These are phyloP conservation scores for Paradoxurus hermaphroditus DNA, from an alignment of 2,113 vertebrate species.

Conservation along the genomic window DNA sequence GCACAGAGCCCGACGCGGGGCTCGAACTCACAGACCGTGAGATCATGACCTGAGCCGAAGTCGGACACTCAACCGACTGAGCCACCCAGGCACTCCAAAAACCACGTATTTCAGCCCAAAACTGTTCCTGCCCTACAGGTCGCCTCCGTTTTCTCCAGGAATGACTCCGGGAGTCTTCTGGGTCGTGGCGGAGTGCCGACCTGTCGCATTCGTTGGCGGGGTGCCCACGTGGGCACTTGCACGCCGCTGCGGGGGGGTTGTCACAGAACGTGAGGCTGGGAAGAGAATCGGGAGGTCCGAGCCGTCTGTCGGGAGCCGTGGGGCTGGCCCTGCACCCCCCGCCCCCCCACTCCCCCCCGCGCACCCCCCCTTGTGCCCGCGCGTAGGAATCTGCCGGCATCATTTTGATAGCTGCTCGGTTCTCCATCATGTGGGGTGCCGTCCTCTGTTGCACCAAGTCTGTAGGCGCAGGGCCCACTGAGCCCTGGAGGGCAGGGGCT, in stretches of 20 bases:
- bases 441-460: rapidly evolving
- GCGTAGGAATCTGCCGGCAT: no score
- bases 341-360: no score
- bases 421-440: neutral
- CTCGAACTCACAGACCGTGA: no score
- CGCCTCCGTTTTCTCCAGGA: rapidly evolving
- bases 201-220: neutral
- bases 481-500: neutral
- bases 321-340: neutral
- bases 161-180: rapidly evolving
- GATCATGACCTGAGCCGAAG: no score
- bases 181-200: neutral
- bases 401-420: rapidly evolving
- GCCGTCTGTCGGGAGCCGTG: neutral
- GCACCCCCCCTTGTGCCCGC: rapidly evolving
- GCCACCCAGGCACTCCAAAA: no score
- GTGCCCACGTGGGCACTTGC: rapidly evolving
- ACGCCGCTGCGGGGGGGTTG: rapidly evolving
- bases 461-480: rapidly evolving
- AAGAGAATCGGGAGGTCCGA: neutral
- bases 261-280: neutral
- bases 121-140: neutral
- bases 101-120: neutral
- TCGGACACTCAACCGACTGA: no score
- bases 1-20: no score